These are phyloP conservation scores for Phycodurus eques DNA, from an alignment of 2,113 vertebrate genomes.

Conservation along the genomic window DNA sequence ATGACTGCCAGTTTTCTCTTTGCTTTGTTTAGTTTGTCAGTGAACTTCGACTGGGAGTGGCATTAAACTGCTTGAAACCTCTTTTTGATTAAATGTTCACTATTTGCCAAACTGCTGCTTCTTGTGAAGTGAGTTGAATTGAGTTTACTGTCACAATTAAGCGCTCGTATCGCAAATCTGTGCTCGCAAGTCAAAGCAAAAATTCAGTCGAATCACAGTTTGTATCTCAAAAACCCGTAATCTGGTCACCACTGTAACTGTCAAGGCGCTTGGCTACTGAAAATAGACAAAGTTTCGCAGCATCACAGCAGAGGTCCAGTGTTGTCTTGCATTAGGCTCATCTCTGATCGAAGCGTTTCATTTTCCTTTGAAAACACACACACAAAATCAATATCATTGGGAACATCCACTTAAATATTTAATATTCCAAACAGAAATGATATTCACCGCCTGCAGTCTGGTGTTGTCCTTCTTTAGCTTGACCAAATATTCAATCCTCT, in stretches of 20 bases:
- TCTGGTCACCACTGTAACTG: not conserved
- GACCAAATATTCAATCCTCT: constrained; percentile 96
- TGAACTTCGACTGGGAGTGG: no score
- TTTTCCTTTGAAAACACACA: constrained; percentile 72
- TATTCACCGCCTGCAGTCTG: constrained; percentile 83
- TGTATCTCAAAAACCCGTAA: no score
- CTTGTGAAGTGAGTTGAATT: no score
- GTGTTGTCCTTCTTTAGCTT: constrained; percentile 89
- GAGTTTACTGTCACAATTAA: no score
- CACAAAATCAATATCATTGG: not conserved
- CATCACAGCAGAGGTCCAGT: constrained; percentile 7
- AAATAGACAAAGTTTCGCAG: constrained; percentile 16
- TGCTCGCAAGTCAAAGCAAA: no score
- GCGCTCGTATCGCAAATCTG: no score
- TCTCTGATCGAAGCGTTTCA: constrained; percentile 80
- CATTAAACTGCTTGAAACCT: no score
- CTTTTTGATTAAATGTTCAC: no score
- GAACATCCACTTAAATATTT: not conserved
- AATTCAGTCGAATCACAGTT: no score
- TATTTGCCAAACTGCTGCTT: no score
- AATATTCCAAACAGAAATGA: not conserved
- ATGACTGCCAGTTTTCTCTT: no score
- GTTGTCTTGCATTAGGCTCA: constrained; percentile 50
- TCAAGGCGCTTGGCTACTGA: not conserved
- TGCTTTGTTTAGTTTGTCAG: no score